Conservation (phyloP, 2,113 vertebrate species). For the Tupaia chinensis region DNA sequence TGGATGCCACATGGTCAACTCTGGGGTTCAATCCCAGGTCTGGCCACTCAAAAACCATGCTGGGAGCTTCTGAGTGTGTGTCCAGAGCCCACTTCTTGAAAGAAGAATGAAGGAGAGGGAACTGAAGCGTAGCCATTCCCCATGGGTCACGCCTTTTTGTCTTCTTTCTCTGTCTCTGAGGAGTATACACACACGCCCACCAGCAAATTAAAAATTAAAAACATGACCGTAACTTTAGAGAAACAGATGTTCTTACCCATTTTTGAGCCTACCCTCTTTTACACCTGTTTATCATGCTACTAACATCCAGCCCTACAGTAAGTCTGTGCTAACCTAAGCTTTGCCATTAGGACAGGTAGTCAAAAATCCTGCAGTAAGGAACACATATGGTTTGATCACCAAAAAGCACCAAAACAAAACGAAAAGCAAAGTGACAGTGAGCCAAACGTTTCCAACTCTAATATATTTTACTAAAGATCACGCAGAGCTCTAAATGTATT, state of each 20-base stretch:
- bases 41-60: too few species aligned
- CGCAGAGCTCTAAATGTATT: not conserved
- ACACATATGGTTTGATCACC: not conserved
- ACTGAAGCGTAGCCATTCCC: too few species aligned
- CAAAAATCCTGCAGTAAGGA: not conserved
- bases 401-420: not conserved
- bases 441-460: not conserved
- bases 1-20: too few species aligned
- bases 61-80: too few species aligned
- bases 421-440: not conserved
- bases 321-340: not conserved
- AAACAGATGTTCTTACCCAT: not conserved
- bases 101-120: too few species aligned
- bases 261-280: not conserved
- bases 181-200: too few species aligned
- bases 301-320: not conserved
- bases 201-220: not conserved
- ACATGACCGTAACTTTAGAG: not conserved
- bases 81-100: too few species aligned
- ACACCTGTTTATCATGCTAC: not conserved
- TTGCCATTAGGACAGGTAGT: not conserved
- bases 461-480: not conserved
- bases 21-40: too few species aligned
- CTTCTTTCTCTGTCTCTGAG: too few species aligned
- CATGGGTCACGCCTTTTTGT: too few species aligned